Base-by-base conservation (phyloP, 1,140 invertebrate species). In the Drosophila baimaii region DNA sequence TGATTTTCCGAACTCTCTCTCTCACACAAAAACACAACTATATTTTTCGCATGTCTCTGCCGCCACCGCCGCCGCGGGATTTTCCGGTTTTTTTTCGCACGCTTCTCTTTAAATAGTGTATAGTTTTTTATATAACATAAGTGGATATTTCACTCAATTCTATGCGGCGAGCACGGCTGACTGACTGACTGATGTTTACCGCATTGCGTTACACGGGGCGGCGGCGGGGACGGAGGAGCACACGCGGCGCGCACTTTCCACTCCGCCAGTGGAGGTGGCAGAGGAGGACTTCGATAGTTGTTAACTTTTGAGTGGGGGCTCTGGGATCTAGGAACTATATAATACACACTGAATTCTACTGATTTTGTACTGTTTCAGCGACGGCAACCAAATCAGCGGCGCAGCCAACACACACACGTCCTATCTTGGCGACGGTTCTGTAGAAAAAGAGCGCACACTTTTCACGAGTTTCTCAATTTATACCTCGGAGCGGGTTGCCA, bases 91-190 rank as follows among this genome's bases (percentile, higher is more conserved):
- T 65, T 55, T 77, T 66, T 57, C 31, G 46, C 37, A 25, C 70
- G 57, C 39, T 66, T 55, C 35, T 68, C 56, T 37, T 25, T 10
- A 17, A 62, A 52, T 35, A 49, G 33, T 33, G 55, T 44, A 52
- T 61, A 58, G 39, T 39, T 83, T 85, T 84, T 81, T 88, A 85
- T 79, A 79, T 85, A 85, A 86, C 76, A 79, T 88, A 85, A 86
- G 75, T 71, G 58, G 33, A 58, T 79, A 41, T 54, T 58, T 49
- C 37, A 37, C 23, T 39, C 27, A 35, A 27, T 46, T 41, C 52
- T 49, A 66, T 63, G 64, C 43, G 68, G 46, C 56, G 57, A 13
- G 17, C n/a, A n/a, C 49, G 7, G 27, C 10, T n/a, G n/a, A n/a
- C n/a, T n/a, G n/a, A n/a, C 43, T 0, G 21, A 46, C 6, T 64